Base-by-base conservation (phyloP, 2,888 invertebrate genomes). In the Dysmachus trigonus region DNA sequence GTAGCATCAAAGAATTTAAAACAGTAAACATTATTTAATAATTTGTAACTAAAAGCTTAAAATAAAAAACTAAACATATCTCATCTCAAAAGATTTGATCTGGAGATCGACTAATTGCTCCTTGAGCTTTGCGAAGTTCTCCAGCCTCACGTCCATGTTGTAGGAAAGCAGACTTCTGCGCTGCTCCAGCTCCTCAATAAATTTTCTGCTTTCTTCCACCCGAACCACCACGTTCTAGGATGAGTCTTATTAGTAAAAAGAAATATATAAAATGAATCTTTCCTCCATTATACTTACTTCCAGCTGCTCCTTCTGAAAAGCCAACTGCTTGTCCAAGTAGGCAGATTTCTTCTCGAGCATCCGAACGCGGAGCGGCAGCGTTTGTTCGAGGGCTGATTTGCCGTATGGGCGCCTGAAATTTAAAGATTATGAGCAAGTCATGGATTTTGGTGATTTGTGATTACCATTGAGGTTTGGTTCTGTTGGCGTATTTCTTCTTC, bases 391-490 rank as follows among this genome's bases (percentile, higher is more conserved):
- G 1, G 89, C 89, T 0, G 88, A 76, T 86, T 89, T 89, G 1
- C 88, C 87, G 83, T 87, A 85, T 5, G 89, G 88, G 47, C 90
- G 88, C 90, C 90, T 90, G 74, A 47, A n/a, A 18, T 71, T 35
- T 13, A 51, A 74, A 47, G n/a, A 18, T 22, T 51, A 47, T 53
- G 79, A 0, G 86, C 8, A 38, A 22, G 3, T 72, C 73, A 77
- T 15, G 10, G 72, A 15, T 41, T 73, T 22, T 10, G 1, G 33
- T 0, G 35, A 3, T 30, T 10, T n/a, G n/a, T n/a, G n/a, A 72
- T 85, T 87, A 90, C 90, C 90, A 90, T 85, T 88, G 89, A 0
- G 88, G 83, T 2, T 88, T 88, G 27, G 86, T 85, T 18, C 82
- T 88, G 13, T 88, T 71, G 18, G 88, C 88, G 76, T 88, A 90